Base-by-base conservation (phyloP, 2,113 vertebrate genomes). In the Lepisosteus osseus region DNA sequence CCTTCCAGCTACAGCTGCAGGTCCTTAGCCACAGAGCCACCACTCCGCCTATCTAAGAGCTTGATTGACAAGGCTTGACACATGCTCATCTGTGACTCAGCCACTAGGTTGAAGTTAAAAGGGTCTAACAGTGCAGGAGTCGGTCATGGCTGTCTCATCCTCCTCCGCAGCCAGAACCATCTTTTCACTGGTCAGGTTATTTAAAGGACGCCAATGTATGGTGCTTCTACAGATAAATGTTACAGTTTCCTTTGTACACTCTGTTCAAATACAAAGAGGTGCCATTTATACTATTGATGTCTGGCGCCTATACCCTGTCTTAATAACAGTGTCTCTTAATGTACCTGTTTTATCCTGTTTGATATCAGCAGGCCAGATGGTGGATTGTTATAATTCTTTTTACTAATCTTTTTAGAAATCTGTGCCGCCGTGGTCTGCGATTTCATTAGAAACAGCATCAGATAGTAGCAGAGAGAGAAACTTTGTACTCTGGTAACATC, bases 331-430 rank as follows among this genome's bases (percentile, higher is more conserved):
- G 5, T 2, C 13, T 62, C 41, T 61, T 68, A 17, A 68, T 15
- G 8, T 45, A 43, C 42, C 44, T 72, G 43, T 45, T 51, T 3
- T 62, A 45, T 78, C 72, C 66, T n/a, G 15, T 57, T 70, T 75
- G 54, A 70, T 68, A 47, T 71, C 69, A 64, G 65, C 14, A 55
- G 13, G 65, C 7, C 70, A 75, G 76, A 72, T 75, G 67, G 57
- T 70, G 80, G 62, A 70, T 57, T 17, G 69, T 17, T 61, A 67
- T 77, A 77, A 79, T 63, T 77, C 73, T 72, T 61, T 17, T 8
- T 17, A 70, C 64, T 78, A 78, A 79, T 79, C 70, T 68, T 4
- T 55, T 73, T n/a, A 11, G 59, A 74, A 65, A 79, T 77, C 69
- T 74, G 67, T 77, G 67, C 64, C 72, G 71, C 69, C 73, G 70